Conservation (phyloP, 2,797 vertebrate species). For the Rhynchonycteris naso region DNA sequence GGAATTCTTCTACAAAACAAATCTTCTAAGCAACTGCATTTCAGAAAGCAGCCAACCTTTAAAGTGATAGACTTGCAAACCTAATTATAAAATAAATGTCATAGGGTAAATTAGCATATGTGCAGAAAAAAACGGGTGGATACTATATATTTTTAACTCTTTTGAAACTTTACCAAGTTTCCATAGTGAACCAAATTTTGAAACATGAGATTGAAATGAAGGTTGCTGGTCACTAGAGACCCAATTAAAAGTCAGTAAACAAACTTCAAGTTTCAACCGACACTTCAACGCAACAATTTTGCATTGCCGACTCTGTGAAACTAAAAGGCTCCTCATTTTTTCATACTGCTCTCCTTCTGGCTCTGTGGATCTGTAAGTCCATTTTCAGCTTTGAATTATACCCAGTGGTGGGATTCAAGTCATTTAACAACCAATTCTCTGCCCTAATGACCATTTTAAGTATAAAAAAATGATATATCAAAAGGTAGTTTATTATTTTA, state of each 20-base stretch:
- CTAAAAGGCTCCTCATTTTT: background rate
- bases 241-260: slow-evolving; percentile 24
- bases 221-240: background rate
- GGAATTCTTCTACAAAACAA: slow-evolving; percentile 66
- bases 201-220: slow-evolving; percentile 1
- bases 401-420: no score
- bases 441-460: no score
- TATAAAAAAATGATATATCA: no score
- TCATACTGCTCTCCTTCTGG: background rate
- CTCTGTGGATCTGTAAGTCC: background rate
- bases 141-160: slow-evolving; percentile 45
- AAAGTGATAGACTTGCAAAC: slow-evolving; percentile 73
- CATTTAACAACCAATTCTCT: no score
- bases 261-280: background rate
- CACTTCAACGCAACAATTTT: background rate
- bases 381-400: background rate
- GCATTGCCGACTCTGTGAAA: background rate
- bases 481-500: no score
- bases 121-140: slow-evolving; percentile 46
- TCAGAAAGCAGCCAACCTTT: slow-evolving; percentile 74
- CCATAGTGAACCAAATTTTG: slow-evolving; percentile 28
- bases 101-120: slow-evolving; percentile 70
- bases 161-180: slow-evolving; percentile 15
- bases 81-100: slow-evolving; percentile 76
- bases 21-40: slow-evolving; percentile 60